Conservation (phyloP, 1,140 invertebrate species). For the Saccostrea echinata region DNA sequence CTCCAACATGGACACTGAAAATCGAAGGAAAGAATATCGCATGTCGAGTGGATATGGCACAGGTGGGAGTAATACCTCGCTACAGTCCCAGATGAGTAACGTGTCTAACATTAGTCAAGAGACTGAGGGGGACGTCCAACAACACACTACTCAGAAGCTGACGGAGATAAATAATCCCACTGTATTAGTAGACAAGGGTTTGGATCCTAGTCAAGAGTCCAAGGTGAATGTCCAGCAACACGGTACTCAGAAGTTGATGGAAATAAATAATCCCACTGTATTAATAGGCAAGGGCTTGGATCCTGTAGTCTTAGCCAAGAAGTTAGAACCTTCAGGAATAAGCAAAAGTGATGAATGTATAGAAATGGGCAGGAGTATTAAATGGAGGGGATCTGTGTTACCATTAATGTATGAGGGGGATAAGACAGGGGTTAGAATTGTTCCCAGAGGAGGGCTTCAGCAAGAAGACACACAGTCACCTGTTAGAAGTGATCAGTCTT, state of each 20-base stretch:
- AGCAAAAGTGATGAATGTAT: background rate
- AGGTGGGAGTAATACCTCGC: constrained; percentile 40
- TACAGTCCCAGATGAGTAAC: constrained; percentile 23
- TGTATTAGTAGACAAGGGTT: background rate
- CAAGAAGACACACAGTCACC: background rate
- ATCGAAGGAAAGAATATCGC: constrained; percentile 1
- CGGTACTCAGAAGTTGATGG: background rate
- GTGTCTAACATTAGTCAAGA: background rate
- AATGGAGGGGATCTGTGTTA: background rate
- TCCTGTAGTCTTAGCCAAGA: too few species aligned
- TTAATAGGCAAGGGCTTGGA: background rate
- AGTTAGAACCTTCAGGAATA: too few species aligned
- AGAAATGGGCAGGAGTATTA: background rate
- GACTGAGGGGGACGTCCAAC: background rate
- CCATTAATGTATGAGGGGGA: constrained; percentile 11
- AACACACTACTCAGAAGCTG: background rate
- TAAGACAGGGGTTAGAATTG: background rate
- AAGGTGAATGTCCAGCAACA: background rate
- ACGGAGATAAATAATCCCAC: background rate
- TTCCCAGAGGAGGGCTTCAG: background rate
- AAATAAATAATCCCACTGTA: background rate
- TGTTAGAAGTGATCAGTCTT: background rate
- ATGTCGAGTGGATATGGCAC: constrained; percentile 57
- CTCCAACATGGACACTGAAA: background rate
- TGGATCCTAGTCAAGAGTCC: background rate